Conservation (phyloP, 2,797 vertebrate genomes). For the Telmatherina bonti region DNA sequence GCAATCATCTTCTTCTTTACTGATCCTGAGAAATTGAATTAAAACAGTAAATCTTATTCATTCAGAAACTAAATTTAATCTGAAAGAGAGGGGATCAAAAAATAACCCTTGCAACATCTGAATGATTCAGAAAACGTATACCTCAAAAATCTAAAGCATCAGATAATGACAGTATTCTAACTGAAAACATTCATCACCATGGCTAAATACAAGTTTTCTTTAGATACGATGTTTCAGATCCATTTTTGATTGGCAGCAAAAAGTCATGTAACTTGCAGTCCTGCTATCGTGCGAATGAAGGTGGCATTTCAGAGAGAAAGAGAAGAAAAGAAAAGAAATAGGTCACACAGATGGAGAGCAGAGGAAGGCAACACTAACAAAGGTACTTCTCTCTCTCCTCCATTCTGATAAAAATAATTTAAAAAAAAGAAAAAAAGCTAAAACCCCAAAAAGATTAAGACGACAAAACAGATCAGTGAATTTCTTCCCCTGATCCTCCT, state of each 20-base stretch:
- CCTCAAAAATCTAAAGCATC: slow-evolving; percentile 83
- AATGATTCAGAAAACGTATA: slow-evolving; percentile 84
- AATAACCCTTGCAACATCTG: slow-evolving; percentile 84
- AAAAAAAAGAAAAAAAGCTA: slow-evolving; percentile 33
- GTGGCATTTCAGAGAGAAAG: slow-evolving; percentile 49
- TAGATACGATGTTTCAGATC: slow-evolving; percentile 80
- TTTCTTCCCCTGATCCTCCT: slow-evolving; percentile 72
- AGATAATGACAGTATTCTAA: slow-evolving; percentile 56
- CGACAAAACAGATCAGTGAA: slow-evolving; percentile 58
- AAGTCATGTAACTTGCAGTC: slow-evolving; percentile 78
- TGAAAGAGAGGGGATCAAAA: slow-evolving; percentile 74
- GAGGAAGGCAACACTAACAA: slow-evolving; percentile 33
- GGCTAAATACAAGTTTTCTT: slow-evolving; percentile 81
- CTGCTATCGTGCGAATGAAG: slow-evolving; percentile 81
- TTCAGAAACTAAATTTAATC: slow-evolving; percentile 80
- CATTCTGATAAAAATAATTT: slow-evolving; percentile 51
- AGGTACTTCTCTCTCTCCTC: slow-evolving; percentile 49
- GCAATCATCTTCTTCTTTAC: slow-evolving; percentile 68
- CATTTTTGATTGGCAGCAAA: slow-evolving; percentile 82
- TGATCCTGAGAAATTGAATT: slow-evolving; percentile 98
- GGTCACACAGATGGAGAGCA: slow-evolving; percentile 40
- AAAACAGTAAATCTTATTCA: slow-evolving; percentile 90
- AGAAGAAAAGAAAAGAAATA: slow-evolving; percentile 40
- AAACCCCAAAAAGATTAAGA: slow-evolving; percentile 47
- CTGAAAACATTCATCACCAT: slow-evolving; percentile 84